Evolutionary conservation across 2,113 vertebrate genomes (phyloP).

Genomic region (Sinocyclocheilus grahami): DNA sequence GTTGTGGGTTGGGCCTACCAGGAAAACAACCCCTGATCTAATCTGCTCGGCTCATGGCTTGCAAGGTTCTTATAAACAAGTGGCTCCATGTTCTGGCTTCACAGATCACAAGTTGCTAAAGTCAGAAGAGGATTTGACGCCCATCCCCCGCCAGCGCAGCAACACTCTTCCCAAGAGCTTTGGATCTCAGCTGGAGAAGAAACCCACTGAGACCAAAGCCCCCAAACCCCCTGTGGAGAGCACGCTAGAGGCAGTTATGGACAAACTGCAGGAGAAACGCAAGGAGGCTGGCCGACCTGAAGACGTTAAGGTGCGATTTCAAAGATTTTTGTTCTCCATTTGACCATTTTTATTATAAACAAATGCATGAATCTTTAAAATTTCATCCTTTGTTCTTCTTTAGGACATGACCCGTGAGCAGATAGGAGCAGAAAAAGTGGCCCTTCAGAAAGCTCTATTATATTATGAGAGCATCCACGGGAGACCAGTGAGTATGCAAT

Average conservation of each 20-base stretch:
- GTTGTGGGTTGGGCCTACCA: not conserved
- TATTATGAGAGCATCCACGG: slow-evolving; percentile 94
- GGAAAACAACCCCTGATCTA: slow-evolving; percentile 14
- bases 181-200: slow-evolving; percentile 94
- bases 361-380: not conserved
- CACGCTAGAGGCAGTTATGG: slow-evolving; percentile 86
- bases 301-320: slow-evolving; percentile 87
- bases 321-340: not conserved
- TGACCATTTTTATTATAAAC: not conserved
- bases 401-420: slow-evolving; percentile 98
- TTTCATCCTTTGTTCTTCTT: slow-evolving; percentile 22
- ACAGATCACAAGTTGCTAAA: slow-evolving; percentile 89
- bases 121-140: slow-evolving; percentile 89
- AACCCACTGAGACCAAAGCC: slow-evolving; percentile 82
- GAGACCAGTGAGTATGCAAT: slow-evolving; percentile 82
- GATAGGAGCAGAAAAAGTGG: slow-evolving; percentile 90
- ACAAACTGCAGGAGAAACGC: slow-evolving; percentile 92
- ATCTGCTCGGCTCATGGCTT: not conserved
- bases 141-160: slow-evolving; percentile 90
- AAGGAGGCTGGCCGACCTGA: slow-evolving; percentile 85
- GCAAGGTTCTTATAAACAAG: slow-evolving; percentile 1
- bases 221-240: slow-evolving; percentile 84
- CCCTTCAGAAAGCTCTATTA: slow-evolving; percentile 92
- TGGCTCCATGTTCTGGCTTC: not conserved
- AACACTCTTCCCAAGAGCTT: slow-evolving; percentile 98